phyloP scores from a whole-genome alignment of 2,113 vertebrate species.

The Lasiurus cinereus region DNA sequence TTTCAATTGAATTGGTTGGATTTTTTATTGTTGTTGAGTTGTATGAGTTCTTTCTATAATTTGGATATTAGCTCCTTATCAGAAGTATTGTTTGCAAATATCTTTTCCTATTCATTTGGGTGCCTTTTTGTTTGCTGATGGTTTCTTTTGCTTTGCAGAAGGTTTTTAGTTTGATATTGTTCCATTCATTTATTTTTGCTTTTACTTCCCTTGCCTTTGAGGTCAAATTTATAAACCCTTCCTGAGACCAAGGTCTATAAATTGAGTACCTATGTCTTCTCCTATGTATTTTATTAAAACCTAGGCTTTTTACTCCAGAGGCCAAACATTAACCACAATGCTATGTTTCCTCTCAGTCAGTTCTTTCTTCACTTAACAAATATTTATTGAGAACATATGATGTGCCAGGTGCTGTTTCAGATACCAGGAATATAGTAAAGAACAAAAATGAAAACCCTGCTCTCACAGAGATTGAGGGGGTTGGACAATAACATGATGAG shows the following conservation, averaged over 20 bases:
- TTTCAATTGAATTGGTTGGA: neutral
- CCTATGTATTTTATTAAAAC: neutral
- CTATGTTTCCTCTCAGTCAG: neutral
- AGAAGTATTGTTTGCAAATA: neutral
- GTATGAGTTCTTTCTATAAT: neutral
- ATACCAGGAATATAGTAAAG: neutral
- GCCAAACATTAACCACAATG: neutral
- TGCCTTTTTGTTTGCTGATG: neutral
- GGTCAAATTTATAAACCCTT: neutral
- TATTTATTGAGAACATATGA: neutral
- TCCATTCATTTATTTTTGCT: neutral
- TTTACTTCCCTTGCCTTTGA: neutral
- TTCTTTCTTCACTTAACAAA: neutral
- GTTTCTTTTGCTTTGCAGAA: neutral
- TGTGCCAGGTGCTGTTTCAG: neutral
- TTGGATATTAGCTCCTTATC: neutral
- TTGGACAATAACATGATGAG: neutral
- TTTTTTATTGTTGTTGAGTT: neutral
- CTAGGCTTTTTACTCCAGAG: neutral
- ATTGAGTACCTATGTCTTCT: neutral
- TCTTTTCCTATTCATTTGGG: neutral
- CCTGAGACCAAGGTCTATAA: neutral
- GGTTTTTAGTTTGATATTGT: neutral
- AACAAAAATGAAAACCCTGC: neutral
- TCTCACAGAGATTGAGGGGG: neutral